phyloP scores from a whole-genome alignment of 2,888 invertebrate species.

The Eristalis arbustorum region DNA sequence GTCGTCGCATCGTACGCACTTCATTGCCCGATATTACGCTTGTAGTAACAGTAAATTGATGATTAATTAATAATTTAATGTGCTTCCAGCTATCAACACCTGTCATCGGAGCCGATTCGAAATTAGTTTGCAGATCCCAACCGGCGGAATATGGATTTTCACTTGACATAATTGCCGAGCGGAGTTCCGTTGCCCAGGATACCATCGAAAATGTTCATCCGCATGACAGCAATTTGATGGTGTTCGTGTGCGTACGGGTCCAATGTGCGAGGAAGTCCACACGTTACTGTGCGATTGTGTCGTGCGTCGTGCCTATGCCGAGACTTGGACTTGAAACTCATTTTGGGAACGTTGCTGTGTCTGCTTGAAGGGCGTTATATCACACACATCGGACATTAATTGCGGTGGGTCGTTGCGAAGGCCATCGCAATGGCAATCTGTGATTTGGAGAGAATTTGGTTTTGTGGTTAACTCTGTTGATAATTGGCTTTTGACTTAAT shows the following conservation, averaged over 20 bases:
- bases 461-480: slow-evolving; percentile 11
- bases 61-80: slow-evolving; percentile 64
- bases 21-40: slow-evolving; percentile 20
- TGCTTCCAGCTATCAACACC: slow-evolving; percentile 5
- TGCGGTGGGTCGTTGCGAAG: background rate
- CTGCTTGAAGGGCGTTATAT: background rate
- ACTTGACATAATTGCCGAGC: background rate
- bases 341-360: background rate
- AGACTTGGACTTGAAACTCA: background rate
- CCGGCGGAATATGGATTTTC: background rate
- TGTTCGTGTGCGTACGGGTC: background rate
- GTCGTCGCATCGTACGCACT: background rate
- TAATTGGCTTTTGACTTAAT: background rate
- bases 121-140: background rate
- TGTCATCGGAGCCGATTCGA: background rate
- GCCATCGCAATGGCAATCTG: background rate
- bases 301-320: background rate
- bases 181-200: background rate
- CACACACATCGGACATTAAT: background rate
- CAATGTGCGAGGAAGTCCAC: background rate
- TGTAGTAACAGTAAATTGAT: slow-evolving; percentile 47
- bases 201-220: background rate
- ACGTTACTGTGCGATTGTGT: background rate
- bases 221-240: background rate
- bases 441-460: background rate